Conservation (phyloP, 2,888 invertebrate species). For the Machimus rusticus region DNA sequence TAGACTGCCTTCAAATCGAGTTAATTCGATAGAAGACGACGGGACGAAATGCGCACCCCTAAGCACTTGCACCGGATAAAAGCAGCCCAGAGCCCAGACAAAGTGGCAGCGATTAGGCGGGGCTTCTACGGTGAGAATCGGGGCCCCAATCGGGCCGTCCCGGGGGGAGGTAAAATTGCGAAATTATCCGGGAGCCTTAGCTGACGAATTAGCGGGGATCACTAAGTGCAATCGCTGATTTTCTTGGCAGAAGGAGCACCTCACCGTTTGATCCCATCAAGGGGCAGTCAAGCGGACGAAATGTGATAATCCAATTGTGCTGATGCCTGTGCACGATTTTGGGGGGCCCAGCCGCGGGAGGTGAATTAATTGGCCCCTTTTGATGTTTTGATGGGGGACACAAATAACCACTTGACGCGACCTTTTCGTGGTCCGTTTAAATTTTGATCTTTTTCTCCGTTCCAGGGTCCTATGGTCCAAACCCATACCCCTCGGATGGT, state of each 20-base stretch:
- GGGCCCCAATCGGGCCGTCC: background rate
- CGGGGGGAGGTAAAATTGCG: background rate
- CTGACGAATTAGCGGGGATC: slow-evolving; percentile 12
- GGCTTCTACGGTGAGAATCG: background rate
- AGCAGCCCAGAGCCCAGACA: background rate
- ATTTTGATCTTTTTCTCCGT: background rate
- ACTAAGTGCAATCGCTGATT: slow-evolving; percentile 12
- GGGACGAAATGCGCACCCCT: background rate
- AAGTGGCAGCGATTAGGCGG: slow-evolving; percentile 1
- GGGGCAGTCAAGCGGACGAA: background rate
- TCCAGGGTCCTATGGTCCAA: slow-evolving; percentile 83
- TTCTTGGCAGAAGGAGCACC: background rate
- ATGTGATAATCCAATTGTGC: slow-evolving; percentile 13
- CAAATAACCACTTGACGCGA: background rate
- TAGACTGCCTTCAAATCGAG: background rate
- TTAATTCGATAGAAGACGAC: slow-evolving; percentile 3
- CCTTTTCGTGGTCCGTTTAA: background rate
- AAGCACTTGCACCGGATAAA: slow-evolving; percentile 10
- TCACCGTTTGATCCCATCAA: background rate
- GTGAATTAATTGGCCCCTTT: background rate
- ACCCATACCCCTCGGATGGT: slow-evolving; percentile 93
- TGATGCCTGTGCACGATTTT: slow-evolving; percentile 8
- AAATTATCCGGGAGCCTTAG: background rate
- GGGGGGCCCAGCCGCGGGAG: background rate
- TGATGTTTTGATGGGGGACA: background rate